Evolutionary conservation across 2,113 vertebrate species (phyloP).

Genomic region (Hippocampus mohnikei): DNA sequence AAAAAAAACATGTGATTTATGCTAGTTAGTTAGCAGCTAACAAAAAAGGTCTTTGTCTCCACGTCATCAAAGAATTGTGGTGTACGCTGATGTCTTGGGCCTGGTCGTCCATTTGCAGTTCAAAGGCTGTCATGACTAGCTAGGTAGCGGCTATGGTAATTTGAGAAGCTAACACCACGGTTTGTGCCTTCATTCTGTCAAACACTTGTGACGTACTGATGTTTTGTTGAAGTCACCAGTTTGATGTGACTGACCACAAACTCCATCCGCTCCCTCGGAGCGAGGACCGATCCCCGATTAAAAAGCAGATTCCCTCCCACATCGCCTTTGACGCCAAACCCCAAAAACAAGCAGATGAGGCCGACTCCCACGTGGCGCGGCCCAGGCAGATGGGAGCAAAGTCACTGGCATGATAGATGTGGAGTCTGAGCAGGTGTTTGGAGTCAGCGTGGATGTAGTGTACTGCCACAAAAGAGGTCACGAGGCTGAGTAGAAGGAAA

Average conservation of each 20-base stretch:
- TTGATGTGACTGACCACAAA: background rate
- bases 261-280: background rate
- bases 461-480: background rate
- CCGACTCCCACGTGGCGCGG: background rate
- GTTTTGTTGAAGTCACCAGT: background rate
- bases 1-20: no score
- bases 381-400: background rate
- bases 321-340: background rate
- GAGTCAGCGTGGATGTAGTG: background rate
- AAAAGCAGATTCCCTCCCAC: background rate
- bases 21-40: background rate
- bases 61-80: no score
- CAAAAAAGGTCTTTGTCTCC: no score
- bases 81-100: no score
- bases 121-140: no score
- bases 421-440: constrained; percentile 6
- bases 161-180: background rate
- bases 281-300: background rate
- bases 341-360: background rate
- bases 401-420: background rate
- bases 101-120: no score
- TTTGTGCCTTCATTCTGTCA: no score
- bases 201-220: background rate
- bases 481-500: background rate
- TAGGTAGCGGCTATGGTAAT: no score